These are phyloP conservation scores for Pyrrhia umbra DNA, from an alignment of 2,888 invertebrate species.

Conservation along the genomic window DNA sequence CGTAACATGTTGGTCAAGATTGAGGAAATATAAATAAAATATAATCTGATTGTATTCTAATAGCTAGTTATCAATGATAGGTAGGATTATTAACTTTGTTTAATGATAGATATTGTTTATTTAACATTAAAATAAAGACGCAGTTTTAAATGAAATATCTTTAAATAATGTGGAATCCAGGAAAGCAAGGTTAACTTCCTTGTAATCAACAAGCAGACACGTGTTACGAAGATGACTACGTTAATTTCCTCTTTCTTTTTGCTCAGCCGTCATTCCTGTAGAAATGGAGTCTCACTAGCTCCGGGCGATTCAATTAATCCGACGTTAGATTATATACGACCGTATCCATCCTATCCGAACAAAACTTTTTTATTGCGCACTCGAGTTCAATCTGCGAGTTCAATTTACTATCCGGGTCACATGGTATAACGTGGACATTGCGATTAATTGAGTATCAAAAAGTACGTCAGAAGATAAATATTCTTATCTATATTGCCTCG, in stretches of 20 bases:
- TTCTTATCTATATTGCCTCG: slow-evolving; percentile 11
- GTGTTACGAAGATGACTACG: slow-evolving; percentile 60
- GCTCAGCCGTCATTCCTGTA: slow-evolving; percentile 57
- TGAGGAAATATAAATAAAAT: slow-evolving; percentile 21
- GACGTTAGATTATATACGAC: slow-evolving; percentile 72
- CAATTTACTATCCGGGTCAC: slow-evolving; percentile 71
- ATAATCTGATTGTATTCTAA: slow-evolving; percentile 13
- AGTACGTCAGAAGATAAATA: slow-evolving; percentile 48
- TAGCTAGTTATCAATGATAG: slow-evolving; percentile 8
- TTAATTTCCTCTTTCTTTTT: slow-evolving; percentile 67
- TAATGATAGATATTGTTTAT: not conserved
- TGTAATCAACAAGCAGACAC: slow-evolving; percentile 42
- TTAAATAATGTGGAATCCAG: not conserved
- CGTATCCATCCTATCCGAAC: slow-evolving; percentile 59
- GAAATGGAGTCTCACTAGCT: slow-evolving; percentile 69
- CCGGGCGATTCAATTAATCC: slow-evolving; percentile 78
- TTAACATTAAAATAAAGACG: not conserved
- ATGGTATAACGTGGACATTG: slow-evolving; percentile 61
- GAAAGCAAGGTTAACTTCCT: slow-evolving; percentile 5
- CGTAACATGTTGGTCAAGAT: slow-evolving; percentile 9
- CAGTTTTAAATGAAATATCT: not conserved
- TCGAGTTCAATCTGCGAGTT: slow-evolving; percentile 63
- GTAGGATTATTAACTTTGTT: not conserved
- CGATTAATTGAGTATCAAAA: slow-evolving; percentile 71
- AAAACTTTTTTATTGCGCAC: slow-evolving; percentile 69